phyloP scores from a whole-genome alignment of 1,140 invertebrate genomes.

The Hypsibius dujardini region DNA sequence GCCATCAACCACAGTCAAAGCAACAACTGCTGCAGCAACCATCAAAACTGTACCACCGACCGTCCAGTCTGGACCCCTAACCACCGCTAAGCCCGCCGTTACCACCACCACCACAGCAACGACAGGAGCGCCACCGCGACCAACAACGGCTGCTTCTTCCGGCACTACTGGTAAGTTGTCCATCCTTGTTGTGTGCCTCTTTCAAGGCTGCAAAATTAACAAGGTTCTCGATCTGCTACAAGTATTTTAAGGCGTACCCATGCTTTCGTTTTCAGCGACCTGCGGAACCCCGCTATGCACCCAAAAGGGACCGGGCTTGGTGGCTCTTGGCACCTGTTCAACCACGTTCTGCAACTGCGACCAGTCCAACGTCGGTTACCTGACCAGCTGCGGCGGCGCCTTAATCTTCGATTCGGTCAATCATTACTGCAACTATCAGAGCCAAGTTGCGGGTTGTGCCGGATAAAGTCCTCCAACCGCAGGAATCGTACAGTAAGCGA shows the following conservation, averaged over 20 bases:
- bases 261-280: neutral
- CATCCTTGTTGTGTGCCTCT: no score
- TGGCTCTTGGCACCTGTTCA: neutral
- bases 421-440: neutral
- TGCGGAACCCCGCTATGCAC: neutral
- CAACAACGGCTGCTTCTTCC: no score
- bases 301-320: neutral
- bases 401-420: neutral
- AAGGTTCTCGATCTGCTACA: no score
- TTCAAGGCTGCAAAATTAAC: no score
- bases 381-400: neutral
- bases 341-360: neutral
- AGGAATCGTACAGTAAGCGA: no score
- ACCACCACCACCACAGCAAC: no score
- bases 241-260: neutral
- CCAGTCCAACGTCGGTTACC: neutral
- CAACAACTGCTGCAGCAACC: neutral
- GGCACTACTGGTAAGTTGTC: no score
- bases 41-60: neutral
- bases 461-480: no score
- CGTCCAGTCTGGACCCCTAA: neutral
- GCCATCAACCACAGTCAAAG: neutral
- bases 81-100: neutral
- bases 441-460: neutral
- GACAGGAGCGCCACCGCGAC: no score